phyloP scores from a whole-genome alignment of 2,113 vertebrate genomes.

The Chlamydotis undulata region DNA sequence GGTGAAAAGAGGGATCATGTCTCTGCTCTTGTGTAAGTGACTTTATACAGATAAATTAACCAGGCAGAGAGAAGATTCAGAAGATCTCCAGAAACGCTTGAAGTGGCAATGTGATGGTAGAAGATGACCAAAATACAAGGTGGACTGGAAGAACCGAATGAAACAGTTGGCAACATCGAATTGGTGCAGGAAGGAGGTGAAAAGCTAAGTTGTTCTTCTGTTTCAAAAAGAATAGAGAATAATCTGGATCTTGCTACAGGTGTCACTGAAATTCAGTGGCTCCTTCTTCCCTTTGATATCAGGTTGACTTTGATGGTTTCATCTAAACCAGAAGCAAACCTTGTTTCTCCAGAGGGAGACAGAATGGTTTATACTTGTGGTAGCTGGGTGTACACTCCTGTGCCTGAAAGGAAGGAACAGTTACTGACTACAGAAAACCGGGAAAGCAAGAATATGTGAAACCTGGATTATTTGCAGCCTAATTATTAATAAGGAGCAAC shows the following conservation, averaged over 20 bases:
- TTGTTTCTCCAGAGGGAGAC: background rate
- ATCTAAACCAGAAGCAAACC: background rate
- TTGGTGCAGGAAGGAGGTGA: background rate
- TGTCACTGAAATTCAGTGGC: background rate
- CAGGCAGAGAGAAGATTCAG: background rate
- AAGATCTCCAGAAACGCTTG: background rate
- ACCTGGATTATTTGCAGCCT: background rate
- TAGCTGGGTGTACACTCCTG: background rate
- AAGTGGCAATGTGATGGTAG: background rate
- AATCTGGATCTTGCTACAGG: background rate
- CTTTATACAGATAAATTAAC: background rate
- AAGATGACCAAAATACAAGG: background rate
- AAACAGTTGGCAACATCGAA: background rate
- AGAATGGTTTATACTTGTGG: background rate
- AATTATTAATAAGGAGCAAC: background rate
- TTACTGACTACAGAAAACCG: background rate
- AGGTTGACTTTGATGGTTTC: background rate
- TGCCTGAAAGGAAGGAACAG: background rate
- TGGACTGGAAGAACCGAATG: background rate
- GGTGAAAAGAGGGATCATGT: background rate
- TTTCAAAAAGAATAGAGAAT: background rate
- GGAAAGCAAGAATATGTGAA: background rate
- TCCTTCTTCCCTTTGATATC: slow-evolving; percentile 9
- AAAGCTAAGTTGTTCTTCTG: background rate
- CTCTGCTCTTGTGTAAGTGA: background rate